Evolutionary conservation across 2,113 vertebrate genomes (phyloP).

Genomic region (Steatornis caripensis): DNA sequence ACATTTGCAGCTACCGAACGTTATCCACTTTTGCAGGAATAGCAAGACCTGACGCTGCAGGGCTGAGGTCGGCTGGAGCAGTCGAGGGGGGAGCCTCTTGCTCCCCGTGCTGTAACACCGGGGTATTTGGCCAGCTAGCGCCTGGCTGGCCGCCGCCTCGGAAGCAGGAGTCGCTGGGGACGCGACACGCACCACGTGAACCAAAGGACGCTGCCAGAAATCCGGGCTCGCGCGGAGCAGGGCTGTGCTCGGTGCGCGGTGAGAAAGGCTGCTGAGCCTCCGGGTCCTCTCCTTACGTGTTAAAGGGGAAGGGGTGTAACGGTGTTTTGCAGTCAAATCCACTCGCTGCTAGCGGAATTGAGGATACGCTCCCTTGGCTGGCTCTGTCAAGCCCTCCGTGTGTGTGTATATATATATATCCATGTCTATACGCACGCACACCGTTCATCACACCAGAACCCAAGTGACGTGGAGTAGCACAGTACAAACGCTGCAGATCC

Average conservation of each 20-base stretch:
- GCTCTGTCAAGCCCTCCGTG: neutral
- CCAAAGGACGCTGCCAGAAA: neutral
- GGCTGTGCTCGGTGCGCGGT: neutral
- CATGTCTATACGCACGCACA: neutral
- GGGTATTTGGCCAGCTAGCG: neutral
- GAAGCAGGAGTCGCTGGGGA: accelerated
- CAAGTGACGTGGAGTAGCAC: neutral
- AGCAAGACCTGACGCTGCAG: neutral
- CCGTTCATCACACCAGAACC: neutral
- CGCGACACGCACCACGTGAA: accelerated
- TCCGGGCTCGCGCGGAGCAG: accelerated
- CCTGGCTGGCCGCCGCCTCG: neutral
- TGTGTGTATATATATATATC: neutral
- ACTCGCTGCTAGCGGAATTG: neutral
- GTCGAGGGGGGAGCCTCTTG: neutral
- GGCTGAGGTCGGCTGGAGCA: neutral
- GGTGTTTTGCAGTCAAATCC: neutral
- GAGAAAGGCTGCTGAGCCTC: neutral
- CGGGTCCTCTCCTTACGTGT: neutral
- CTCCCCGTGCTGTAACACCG: accelerated
- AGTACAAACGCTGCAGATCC: conserved; percentile 8
- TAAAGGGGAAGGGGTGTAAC: neutral
- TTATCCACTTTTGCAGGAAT: neutral
- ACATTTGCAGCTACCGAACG: conserved; percentile 1
- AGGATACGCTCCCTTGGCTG: neutral